Evolutionary conservation across 1,140 invertebrate species (phyloP).

Genomic region (Sminthurides bifidus): DNA sequence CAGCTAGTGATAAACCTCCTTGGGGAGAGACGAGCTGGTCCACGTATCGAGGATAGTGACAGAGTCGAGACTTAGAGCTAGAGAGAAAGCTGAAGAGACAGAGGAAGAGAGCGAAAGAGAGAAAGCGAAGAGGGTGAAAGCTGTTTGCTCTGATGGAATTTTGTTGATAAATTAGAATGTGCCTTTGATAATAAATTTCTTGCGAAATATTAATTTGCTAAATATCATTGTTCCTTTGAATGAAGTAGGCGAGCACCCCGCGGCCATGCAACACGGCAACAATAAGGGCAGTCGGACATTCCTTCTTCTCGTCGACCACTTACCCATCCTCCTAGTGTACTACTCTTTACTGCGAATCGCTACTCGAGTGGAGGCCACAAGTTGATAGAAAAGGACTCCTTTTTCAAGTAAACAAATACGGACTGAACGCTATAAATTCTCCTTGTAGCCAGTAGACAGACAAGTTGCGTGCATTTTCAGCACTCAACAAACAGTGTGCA

Average conservation of each 20-base stretch:
- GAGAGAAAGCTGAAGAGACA: not conserved
- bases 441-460: too few species aligned
- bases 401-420: too few species aligned
- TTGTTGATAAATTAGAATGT: not conserved
- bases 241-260: slow-evolving; percentile 46
- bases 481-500: too few species aligned
- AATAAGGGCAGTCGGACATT: slow-evolving; percentile 33
- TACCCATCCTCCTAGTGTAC: slow-evolving; percentile 3
- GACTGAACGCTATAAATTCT: too few species aligned
- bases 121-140: not conserved
- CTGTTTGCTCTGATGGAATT: slow-evolving; percentile 11
- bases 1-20: too few species aligned
- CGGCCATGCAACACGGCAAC: slow-evolving; percentile 50
- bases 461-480: too few species aligned
- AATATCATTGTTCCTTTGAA: slow-evolving; percentile 2
- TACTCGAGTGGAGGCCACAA: too few species aligned
- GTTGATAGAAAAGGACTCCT: too few species aligned
- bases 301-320: not conserved
- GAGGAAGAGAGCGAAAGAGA: not conserved
- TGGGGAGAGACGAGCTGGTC: too few species aligned
- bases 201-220: not conserved
- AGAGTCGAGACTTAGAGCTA: too few species aligned
- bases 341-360: too few species aligned
- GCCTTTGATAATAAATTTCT: not conserved
- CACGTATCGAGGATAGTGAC: too few species aligned